Base-by-base conservation (phyloP, 2,797 vertebrate genomes). In the Xenopus petersii region DNA sequence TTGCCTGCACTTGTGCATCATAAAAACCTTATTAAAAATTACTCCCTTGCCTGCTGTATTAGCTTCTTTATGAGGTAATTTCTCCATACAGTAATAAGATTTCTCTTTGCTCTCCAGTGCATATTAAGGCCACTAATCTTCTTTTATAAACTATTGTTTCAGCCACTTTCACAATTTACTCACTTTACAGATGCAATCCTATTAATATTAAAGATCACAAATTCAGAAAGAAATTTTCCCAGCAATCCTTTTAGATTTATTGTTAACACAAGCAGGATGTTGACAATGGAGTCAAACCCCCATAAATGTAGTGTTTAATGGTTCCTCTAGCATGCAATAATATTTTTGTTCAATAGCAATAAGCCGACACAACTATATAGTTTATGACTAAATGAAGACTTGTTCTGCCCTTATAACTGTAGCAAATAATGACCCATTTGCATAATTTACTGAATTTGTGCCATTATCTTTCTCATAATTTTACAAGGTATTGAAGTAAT, bases 11-110 rank as follows among this genome's bases (percentile, higher is more conserved):
- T 92, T 92, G 92, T 90, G 93, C 93, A 95, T 96, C 96, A 95
- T 97, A 98, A 97, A 97, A 96, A 92, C 92, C 96, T 93, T 97
- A 97, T 98, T 98, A 98, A 98, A 98, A 98, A 98, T 98, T 93
- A 94, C 90, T 96, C 95, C 95, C 95, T 79, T 94, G 96, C 93
- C 97, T 97, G 94, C 92, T 93, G 94, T 98, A 95, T 96, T 95
- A 94, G 93, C 95, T 98, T 95, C 93, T 98, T 98, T 98, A 98
- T 96, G 94, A 96, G 94, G 93, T 95, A 95, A 97, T 98, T 97
- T 95, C 94, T 94, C 93, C 93, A 94, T 91, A 93, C 92, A 89
- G 93, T 97, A 98, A 98, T 98, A 98, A 94, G 95, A 95, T 96
- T 94, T 96, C 95, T 94, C 91, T 94, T 95, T 96, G 95, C 94